Evolutionary conservation across 53 echinoderm and acorn worm species (phyloP).

Genomic region (Paracentrotus lividus): DNA sequence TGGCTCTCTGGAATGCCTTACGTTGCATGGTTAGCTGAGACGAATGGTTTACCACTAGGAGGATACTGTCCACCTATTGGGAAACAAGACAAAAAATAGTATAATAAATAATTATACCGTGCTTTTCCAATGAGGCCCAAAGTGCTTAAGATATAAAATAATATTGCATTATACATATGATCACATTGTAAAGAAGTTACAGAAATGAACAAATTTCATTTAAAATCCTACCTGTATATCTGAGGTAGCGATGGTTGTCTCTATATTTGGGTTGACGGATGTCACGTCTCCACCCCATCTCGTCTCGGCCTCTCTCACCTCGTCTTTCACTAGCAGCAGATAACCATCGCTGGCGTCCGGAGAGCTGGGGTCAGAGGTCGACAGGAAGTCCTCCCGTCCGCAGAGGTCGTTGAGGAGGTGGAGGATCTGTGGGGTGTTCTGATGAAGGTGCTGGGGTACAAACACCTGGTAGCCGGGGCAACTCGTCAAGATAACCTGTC

Average conservation of each 20-base stretch:
- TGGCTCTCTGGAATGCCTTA: conserved; percentile 84
- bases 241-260: conserved; percentile 93
- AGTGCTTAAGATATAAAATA: too few species aligned
- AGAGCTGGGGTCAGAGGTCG: conserved; percentile 73
- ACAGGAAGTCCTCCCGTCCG: conserved; percentile 85
- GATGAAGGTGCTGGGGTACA: conserved; percentile 85
- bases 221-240: conserved; percentile 87
- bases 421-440: conserved; percentile 81
- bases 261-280: conserved; percentile 85
- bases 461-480: conserved; percentile 87
- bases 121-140: too few species aligned
- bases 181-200: too few species aligned
- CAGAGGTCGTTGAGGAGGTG: conserved; percentile 94
- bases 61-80: conserved; percentile 86
- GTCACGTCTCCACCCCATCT: conserved; percentile 82
- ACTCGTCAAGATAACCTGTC: conserved; percentile 35
- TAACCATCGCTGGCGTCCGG: conserved; percentile 79
- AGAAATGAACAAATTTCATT: too few species aligned
- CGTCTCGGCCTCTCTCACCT: conserved; percentile 54
- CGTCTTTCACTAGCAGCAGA: conserved; percentile 82
- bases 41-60: conserved; percentile 96
- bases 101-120: too few species aligned
- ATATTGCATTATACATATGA: too few species aligned
- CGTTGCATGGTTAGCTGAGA: conserved; percentile 89
- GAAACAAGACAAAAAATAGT: too few species aligned